Evolutionary conservation across 2,113 vertebrate species (phyloP), one percentile per base, ranked within the genome.

Genomic region (Zonotrichia leucophrys): DNA sequence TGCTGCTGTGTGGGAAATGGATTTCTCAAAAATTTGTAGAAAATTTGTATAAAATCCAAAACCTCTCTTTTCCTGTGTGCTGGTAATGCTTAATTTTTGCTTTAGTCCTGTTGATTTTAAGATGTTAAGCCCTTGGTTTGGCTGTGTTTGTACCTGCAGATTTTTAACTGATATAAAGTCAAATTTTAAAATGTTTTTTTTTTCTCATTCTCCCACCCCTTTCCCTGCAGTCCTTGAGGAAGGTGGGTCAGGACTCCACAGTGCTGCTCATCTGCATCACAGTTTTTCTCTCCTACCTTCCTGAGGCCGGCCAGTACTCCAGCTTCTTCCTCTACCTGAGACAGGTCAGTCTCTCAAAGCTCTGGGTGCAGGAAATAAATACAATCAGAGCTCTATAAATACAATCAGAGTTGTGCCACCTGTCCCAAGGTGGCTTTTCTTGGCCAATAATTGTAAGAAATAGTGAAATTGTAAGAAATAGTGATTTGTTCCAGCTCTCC

Each of bases 211-310:
- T 37, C 15, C 2, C 19, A 21, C 21, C 27, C 42, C 23, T 15
- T 85, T 68, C 42, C 28, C 50, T 89, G 6, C 95, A 99, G 99
- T 99, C 99, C 89, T 93, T 99, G 83, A 89, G 99, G 70, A 99
- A 99, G 95, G 99, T 99, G 96, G 99, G 99, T 92, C 99, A 99
- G 94, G 99, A 99, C 97, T 99, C 99, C 35, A 99, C 99, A 2
- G 98, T 99, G 88, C 98, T 99, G 52, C 98, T 99, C 97, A 99
- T 99, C 98, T 99, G 98, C 73, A 99, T 99, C 96, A 99, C 99
- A 5, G 99, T 99, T 19, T 99, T 99, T 95, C 98, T 99, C 87
- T 99, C 99, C 94, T 99, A 99, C 97, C 98, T 99, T 81, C 99
- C 99, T 0, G 99, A 99, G 94, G 99, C 99, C 3, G 99, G 99